Conservation (phyloP, 2,797 vertebrate species). For the Sebastiscus albofasciatus region DNA sequence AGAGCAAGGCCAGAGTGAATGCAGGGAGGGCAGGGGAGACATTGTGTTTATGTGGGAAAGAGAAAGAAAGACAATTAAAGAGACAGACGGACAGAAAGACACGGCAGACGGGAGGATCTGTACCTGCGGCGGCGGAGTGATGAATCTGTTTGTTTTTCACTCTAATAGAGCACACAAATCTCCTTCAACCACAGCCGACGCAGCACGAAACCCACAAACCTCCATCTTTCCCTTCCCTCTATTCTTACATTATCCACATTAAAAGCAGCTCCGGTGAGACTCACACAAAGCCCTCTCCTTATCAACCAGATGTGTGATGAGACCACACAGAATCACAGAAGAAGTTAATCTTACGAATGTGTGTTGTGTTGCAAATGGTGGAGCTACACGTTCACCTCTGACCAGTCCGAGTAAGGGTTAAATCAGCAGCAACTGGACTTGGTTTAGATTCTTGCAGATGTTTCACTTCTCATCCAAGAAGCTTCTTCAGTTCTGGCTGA, state of each 20-base stretch:
- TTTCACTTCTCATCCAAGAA: too few relatives aligned
- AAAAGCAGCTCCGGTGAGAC: too few relatives aligned
- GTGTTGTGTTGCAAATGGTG: too few relatives aligned
- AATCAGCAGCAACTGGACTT: too few relatives aligned
- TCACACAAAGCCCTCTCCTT: too few relatives aligned
- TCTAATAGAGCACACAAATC: conserved; percentile 11
- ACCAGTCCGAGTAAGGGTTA: too few relatives aligned
- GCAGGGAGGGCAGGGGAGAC: background rate
- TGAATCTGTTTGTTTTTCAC: background rate
- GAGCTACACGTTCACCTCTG: too few relatives aligned
- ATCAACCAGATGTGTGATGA: too few relatives aligned
- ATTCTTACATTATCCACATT: background rate
- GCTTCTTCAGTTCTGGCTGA: too few relatives aligned
- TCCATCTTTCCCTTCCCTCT: background rate
- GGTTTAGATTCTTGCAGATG: too few relatives aligned
- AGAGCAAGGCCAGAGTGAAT: background rate
- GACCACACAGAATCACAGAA: too few relatives aligned
- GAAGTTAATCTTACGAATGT: too few relatives aligned
- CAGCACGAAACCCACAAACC: background rate
- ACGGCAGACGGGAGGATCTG: background rate
- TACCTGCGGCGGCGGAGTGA: background rate
- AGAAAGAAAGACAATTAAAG: background rate
- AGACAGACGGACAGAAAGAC: background rate
- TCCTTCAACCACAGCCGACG: background rate
- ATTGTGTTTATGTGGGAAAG: background rate